Evolutionary conservation across 2,113 vertebrate species (phyloP).

Genomic region (Ammodytes dubius): DNA sequence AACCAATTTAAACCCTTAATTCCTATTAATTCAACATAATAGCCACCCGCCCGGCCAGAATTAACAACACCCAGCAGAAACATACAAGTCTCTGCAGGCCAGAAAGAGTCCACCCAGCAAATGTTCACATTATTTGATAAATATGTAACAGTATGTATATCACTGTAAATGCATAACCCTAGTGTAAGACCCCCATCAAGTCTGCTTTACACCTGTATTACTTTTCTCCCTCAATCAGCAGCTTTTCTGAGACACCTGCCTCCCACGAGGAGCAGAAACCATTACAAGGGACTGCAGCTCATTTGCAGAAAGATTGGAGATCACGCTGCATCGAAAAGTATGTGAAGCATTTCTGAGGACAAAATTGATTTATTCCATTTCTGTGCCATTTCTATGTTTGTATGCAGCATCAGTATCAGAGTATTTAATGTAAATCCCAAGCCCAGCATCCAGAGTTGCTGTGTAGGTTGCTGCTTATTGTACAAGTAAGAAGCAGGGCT

Average conservation of each 20-base stretch:
- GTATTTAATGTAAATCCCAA: slow-evolving; percentile 84
- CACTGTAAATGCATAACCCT: slow-evolving; percentile 89
- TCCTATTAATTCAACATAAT: slow-evolving; percentile 88
- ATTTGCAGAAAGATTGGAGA: slow-evolving; percentile 89
- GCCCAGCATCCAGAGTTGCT: slow-evolving; percentile 60
- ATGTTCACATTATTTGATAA: slow-evolving; percentile 83
- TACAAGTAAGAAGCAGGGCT: slow-evolving; percentile 58
- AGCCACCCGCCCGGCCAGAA: slow-evolving; percentile 83
- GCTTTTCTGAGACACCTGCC: slow-evolving; percentile 82
- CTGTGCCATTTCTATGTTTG: slow-evolving; percentile 78
- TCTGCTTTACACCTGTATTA: slow-evolving; percentile 88
- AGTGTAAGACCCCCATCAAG: slow-evolving; percentile 88
- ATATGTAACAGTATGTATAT: slow-evolving; percentile 88
- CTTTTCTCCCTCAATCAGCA: slow-evolving; percentile 88
- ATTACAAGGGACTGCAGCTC: slow-evolving; percentile 85
- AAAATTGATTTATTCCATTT: slow-evolving; percentile 86
- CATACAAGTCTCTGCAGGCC: slow-evolving; percentile 77
- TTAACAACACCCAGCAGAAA: slow-evolving; percentile 84
- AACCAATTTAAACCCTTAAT: slow-evolving; percentile 86
- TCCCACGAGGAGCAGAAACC: slow-evolving; percentile 86
- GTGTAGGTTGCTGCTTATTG: slow-evolving; percentile 66
- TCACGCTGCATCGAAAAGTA: slow-evolving; percentile 81
- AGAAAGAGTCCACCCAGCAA: slow-evolving; percentile 82
- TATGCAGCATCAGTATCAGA: slow-evolving; percentile 79
- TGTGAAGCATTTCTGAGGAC: slow-evolving; percentile 79